Conservation (phyloP, 1,140 invertebrate species). For the honey bee (Apis mellifera) region DNA sequence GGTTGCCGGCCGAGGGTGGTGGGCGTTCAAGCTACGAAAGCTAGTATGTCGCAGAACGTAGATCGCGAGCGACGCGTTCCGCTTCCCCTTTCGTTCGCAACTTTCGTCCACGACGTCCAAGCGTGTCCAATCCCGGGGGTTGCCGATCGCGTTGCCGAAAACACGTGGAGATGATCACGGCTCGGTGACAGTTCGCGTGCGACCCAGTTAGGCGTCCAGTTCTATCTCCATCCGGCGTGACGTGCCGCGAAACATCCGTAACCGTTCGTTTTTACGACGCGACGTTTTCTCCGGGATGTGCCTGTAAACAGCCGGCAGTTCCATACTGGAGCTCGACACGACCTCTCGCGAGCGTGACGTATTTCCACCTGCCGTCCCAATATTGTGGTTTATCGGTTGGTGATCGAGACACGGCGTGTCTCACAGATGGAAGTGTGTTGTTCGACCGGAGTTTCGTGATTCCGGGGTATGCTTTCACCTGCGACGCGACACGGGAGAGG, state of each 20-base stretch:
- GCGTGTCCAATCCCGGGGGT: slow-evolving; percentile 27
- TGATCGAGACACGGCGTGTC: not conserved
- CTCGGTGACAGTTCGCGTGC: slow-evolving; percentile 18
- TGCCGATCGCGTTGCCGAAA: slow-evolving; percentile 34
- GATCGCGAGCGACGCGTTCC: slow-evolving; percentile 74
- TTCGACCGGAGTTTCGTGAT: not conserved
- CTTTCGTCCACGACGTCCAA: slow-evolving; percentile 26
- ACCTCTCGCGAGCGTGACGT: slow-evolving; percentile 56
- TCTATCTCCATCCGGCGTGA: not conserved
- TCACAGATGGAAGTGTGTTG: not conserved
- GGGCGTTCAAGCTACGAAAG: slow-evolving; percentile 70
- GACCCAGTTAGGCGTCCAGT: not conserved
- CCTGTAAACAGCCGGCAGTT: slow-evolving; percentile 56
- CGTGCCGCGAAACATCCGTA: not conserved
- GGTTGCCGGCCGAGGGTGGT: slow-evolving; percentile 46
- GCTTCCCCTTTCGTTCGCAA: slow-evolving; percentile 43
- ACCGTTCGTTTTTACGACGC: slow-evolving; percentile 3
- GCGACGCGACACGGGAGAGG: not conserved
- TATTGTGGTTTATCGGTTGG: not conserved
- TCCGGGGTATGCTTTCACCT: not conserved
- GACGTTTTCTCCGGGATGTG: slow-evolving; percentile 20
- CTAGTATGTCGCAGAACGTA: slow-evolving; percentile 79
- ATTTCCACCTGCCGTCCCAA: slow-evolving; percentile 22
- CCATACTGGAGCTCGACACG: slow-evolving; percentile 21
- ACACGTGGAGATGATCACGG: slow-evolving; percentile 54